A percentile compares a stretch with the other conserved stretches of the same genome.
Conservation (phyloP, 2,888 invertebrate species). For the Pollenia griseotomentosa region DNA sequence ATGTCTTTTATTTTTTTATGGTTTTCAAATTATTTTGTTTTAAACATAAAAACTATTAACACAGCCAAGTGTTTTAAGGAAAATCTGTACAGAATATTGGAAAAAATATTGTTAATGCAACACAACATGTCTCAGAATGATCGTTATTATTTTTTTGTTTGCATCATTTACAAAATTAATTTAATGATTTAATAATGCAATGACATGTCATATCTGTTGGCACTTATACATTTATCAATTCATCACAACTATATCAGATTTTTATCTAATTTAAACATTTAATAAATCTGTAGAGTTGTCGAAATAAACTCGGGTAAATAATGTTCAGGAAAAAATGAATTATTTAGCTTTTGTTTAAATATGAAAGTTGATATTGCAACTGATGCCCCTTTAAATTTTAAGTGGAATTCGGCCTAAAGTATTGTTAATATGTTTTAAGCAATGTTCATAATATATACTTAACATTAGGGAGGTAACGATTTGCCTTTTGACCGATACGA, state of each 20-base stretch:
- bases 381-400: too few species aligned
- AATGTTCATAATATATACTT: too few species aligned
- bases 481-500: too few species aligned
- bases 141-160: slow-evolving; percentile 41
- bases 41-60: background rate
- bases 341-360: too few species aligned
- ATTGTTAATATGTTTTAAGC: too few species aligned
- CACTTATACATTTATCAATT: background rate
- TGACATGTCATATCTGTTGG: slow-evolving; percentile 35
- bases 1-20: slow-evolving; percentile 13
- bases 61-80: background rate
- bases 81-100: slow-evolving; percentile 19
- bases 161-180: slow-evolving; percentile 17
- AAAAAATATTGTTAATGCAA: background rate
- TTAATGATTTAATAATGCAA: slow-evolving; percentile 47
- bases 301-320: too few species aligned
- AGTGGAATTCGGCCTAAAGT: too few species aligned
- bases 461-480: too few species aligned
- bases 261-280: background rate
- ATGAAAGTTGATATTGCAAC: too few species aligned
- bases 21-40: slow-evolving; percentile 25
- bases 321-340: too few species aligned
- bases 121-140: background rate
- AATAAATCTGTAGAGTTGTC: too few species aligned
- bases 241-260: slow-evolving; percentile 5